Evolutionary conservation across 2,888 invertebrate species (phyloP), one percentile per base, ranked within the genome.

Genomic region (Sphaerophoria rueppellii): DNA sequence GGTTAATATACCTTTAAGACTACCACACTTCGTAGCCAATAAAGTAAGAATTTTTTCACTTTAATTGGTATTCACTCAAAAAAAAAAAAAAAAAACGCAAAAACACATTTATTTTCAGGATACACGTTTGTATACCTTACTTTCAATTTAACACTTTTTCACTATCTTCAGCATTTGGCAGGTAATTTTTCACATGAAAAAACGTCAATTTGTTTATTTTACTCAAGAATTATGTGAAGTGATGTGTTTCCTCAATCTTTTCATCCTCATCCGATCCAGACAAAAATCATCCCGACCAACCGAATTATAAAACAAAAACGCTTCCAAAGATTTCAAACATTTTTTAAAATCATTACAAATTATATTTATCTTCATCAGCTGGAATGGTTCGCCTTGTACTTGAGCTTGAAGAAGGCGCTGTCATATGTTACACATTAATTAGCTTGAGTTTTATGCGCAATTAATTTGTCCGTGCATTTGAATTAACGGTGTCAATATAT

Each of bases 401-500:
- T 85, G 65, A 69, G 48, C 73, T 58, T 67, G 67, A 67, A 67
- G 37, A 50, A 50, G 65, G n/a, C 34, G 46, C 46, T 55, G 76
- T 85, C 85, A 85, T 76, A 81, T 85, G 85, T 85, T 81, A 85
- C 76, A 81, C 81, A 85, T 85, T 85, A 85, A 85, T 85, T 85
- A 85, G 81, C 77, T 81, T 70, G 85, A 85, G 76, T 85, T 81
- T 72, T 77, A 85, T 73, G 85, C 85, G 85, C 85, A 81, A 85
- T 85, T 85, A 85, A 85, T 85, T 85, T 81, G 63, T 81, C 73
- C 81, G 70, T 81, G 81, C 81, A 73, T 85, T 81, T 76, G 81
- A 85, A 85, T 85, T 85, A 85, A 85, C 81, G 81, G 81, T 77
- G 85, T 81, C 85, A 76, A 85, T 85, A 85, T 85, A 85, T 85